Evolutionary conservation across 1,140 invertebrate species (phyloP).

Genomic region (Acyrthosiphon pisum): DNA sequence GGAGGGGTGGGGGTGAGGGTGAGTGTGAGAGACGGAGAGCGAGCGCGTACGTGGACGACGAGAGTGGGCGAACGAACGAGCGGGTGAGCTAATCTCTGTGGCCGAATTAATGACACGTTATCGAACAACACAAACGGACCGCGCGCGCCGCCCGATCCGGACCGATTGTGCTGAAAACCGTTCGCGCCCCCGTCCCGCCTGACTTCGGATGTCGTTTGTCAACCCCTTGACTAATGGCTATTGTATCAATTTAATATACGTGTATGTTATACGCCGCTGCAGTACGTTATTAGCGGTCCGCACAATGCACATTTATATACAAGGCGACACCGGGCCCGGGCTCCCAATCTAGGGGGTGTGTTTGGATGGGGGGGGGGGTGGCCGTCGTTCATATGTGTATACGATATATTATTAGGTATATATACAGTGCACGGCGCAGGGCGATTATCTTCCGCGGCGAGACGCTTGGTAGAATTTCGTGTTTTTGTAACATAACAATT

Average conservation of each 20-base stretch:
- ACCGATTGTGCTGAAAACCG: constrained; percentile 51
- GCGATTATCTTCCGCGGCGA: background rate
- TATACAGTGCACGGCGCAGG: background rate
- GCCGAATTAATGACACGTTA: constrained; percentile 56
- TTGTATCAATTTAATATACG: constrained; percentile 44
- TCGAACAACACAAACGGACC: constrained; percentile 50
- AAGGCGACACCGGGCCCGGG: background rate
- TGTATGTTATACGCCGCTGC: background rate
- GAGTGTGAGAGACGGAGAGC: background rate
- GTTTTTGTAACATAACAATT: background rate
- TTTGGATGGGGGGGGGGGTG: background rate
- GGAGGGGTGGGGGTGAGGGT: background rate
- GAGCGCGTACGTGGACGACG: background rate
- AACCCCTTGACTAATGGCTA: constrained; percentile 55
- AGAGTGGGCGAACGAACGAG: background rate
- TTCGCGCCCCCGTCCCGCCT: background rate
- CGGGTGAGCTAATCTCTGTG: constrained; percentile 48
- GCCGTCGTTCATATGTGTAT: background rate
- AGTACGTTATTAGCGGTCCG: background rate
- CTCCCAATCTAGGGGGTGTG: background rate
- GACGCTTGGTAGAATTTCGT: background rate
- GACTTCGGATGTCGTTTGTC: constrained; percentile 44
- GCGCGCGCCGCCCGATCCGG: constrained; percentile 9
- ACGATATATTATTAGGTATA: background rate
- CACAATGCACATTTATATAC: background rate